Base-by-base conservation (phyloP, 2,113 vertebrate genomes). In the Neoarius graeffei region DNA sequence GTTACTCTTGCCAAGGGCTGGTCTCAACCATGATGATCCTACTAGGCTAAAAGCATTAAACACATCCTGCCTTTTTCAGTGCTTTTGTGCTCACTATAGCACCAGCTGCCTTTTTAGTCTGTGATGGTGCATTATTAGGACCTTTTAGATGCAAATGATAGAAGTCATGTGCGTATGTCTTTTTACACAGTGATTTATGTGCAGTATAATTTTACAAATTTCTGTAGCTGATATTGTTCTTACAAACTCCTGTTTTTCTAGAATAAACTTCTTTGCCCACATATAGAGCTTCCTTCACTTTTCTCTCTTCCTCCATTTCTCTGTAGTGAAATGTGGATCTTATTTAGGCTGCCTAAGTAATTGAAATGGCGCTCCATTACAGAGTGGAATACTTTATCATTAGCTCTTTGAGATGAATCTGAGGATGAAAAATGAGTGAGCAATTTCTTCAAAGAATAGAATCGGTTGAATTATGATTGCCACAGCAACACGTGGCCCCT, bases 1-100 rank as follows among this genome's bases (percentile, higher is more conserved):
- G 87, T 90, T 86, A 88, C 84, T 85, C 73, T 76, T 89, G 89
- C 87, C 50, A 11, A 77, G 76, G 87, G 87, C 85, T 88, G 83
- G 67, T 76, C 73, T 62, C 15, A 83, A 90, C 85, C 73, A 50
- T 90, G 87, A 84, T 90, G 69, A 87, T 89, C 87, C 89, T 86
- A 82, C 85, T 87, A 81, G 73, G 82, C 79, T 85, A 81, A 90
- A 87, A 88, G 79, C 87, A 86, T 48, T 81, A 86, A 85, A 50
- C 82, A 64, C 30, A 59, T 66, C 74, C 69, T 88, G 35, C 59
- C 42, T 86, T 87, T 74, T 82, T 59, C 25, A 50, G 50, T 3
- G 62, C 59, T 77, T 60, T 74, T 81, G 52, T 64, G 20, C 79
- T 83, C 27, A 20, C 20, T 42, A 7, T 89, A 83, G 48, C 35